Base-by-base conservation (phyloP, 2,113 vertebrate genomes). In the Eptesicus fuscus region DNA sequence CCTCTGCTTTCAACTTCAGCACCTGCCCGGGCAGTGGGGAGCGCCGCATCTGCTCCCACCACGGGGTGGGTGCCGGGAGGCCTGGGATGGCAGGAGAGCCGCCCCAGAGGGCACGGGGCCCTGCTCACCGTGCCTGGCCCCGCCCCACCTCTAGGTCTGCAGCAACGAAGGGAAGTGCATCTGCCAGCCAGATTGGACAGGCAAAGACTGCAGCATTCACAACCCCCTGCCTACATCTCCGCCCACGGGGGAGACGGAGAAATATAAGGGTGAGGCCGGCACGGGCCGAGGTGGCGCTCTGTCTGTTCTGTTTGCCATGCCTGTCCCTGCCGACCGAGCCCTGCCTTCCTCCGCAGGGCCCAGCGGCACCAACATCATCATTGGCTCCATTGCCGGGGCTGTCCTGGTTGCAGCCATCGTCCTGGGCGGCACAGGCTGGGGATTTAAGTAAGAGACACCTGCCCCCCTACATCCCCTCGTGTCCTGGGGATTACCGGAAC, bases 341-440 rank as follows among this genome's bases (percentile, higher is more conserved):
- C 82, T 96, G 94, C 95, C 95, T 96, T 98, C 97, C 98, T 98
- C 96, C 98, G 94, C 99, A 99, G 99, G 99, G 99, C 99, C 99
- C 98, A 99, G 99, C 96, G 99, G 99, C 97, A 99, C 99, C 99
- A 99, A 99, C 98, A 99, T 99, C 98, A 99, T 99, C 97, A 99
- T 99, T 94, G 99, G 99, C 98, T 99, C 99, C 98, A 99, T 99
- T 92, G 99, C 99, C 71, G 99, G 99, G 98, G 99, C 99, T 96
- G 99, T 99, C 98, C 99, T 99, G 98, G 99, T 99, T 96, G 99
- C 99, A 97, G 99, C 99, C 98, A 99, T 99, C 98, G 99, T 99
- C 98, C 99, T 99, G 97, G 99, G 99, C 94, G 99, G 99, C 96
- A 99, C 99, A 94, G 99, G 99, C 98, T 99, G 99, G 99, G 99